Evolutionary conservation across 2,888 invertebrate genomes (phyloP), one percentile per base, ranked within the genome.

Genomic region (Thecocarcelia acutangulata): DNA sequence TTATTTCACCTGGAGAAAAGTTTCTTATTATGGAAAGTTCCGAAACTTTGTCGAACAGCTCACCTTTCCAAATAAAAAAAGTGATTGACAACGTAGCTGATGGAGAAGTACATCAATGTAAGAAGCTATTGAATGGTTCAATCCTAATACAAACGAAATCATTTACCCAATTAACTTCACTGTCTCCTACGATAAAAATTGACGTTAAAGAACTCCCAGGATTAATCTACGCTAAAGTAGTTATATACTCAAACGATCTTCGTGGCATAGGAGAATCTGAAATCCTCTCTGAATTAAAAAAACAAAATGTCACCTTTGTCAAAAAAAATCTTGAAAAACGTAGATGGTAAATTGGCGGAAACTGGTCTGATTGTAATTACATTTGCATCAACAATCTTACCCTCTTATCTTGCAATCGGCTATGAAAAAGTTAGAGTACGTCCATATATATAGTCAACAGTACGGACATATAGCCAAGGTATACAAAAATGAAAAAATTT

Each of bases 171-270:
- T 28, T 28, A 28, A 28, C 28, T 28, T 28, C 28, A 3, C 28
- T 76, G 2, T 58, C 72, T 4, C 50, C 33, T 3, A n/a, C 48
- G 9, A 75, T 75, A 21, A 15, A 56, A 44, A 15, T 66, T 0
- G 54, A 80, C 4, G 4, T 69, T 12, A 44, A 28, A 28, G 68
- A 69, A 21, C 64, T 40, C 21, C 13, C 3, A 11, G 0, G 19
- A 1, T 15, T 70, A 9, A 70, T 58, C 15, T 70, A 12, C 15
- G 19, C n/a, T 2, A 44, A 46, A 33, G 59, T 48, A 12, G 70
- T 59, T 9, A 72, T 72, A 4, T 72, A 72, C 15, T 72, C 37
- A 15, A 72, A 61, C n/a, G 72, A 72, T 17, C 50, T 72, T 12
- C 33, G 72, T 3, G 72, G 59, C 8, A 50, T 61, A 0, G 0